Conservation (phyloP, 2,113 vertebrate genomes). For the Sula dactylatra region DNA sequence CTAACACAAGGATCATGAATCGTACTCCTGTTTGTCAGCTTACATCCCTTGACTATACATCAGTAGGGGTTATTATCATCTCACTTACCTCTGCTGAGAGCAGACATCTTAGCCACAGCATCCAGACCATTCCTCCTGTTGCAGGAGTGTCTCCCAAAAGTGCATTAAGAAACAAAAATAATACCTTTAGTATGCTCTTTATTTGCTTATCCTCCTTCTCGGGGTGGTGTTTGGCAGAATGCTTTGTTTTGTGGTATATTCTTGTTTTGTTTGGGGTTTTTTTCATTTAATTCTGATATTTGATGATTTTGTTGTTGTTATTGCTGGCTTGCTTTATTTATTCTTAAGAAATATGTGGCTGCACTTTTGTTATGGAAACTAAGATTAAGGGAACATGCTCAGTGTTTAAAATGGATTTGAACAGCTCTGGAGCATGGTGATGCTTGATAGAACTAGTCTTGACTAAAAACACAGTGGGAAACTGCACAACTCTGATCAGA, state of each 20-base stretch:
- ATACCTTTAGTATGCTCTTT: not conserved
- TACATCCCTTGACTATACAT: not conserved
- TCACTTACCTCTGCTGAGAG: not conserved
- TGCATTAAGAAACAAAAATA: not conserved
- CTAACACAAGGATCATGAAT: not conserved
- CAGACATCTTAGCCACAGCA: not conserved
- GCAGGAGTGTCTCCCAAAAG: not conserved
- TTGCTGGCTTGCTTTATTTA: not conserved
- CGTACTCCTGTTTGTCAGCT: not conserved
- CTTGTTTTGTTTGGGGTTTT: not conserved
- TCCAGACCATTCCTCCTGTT: not conserved
- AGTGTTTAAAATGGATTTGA: not conserved
- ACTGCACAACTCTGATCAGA: not conserved
- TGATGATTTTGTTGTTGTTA: not conserved
- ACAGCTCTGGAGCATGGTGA: not conserved
- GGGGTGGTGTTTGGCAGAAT: not conserved
- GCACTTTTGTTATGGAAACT: not conserved
- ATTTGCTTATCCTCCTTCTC: not conserved
- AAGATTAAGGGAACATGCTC: not conserved
- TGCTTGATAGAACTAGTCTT: not conserved
- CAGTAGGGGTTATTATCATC: not conserved
- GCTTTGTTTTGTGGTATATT: not conserved
- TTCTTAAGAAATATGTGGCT: not conserved
- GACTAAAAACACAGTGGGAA: not conserved
- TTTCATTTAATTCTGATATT: not conserved